These are phyloP conservation scores for Halcyon chelicuti DNA, from an alignment of 2,797 vertebrate species.

Conservation along the genomic window DNA sequence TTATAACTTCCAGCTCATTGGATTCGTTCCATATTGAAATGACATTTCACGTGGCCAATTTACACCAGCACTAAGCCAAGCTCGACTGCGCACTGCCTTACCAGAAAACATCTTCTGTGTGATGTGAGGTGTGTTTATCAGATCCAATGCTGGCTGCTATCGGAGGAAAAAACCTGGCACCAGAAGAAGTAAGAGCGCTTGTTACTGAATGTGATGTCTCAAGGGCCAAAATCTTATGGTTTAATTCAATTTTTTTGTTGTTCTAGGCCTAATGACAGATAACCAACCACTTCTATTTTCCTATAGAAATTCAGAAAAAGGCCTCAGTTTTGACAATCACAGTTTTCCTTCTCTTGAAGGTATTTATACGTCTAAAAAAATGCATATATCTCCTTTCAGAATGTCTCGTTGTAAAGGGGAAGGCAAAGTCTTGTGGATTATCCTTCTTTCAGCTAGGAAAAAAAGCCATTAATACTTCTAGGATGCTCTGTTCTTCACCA, in stretches of 20 bases:
- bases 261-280: neutral
- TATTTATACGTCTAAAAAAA: neutral
- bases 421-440: neutral
- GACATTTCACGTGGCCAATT: neutral
- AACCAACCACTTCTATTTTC: neutral
- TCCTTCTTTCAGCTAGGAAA: neutral
- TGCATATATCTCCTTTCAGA: neutral
- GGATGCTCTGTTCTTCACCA: neutral
- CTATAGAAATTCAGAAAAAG: neutral
- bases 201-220: neutral
- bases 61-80: neutral
- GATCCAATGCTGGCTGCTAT: neutral
- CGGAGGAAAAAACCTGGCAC: neutral
- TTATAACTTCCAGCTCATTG: neutral
- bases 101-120: neutral
- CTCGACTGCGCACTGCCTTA: neutral
- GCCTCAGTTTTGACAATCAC: neutral
- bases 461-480: neutral
- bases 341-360: neutral
- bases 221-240: neutral
- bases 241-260: neutral
- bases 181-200: neutral
- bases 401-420: neutral
- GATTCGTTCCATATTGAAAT: neutral
- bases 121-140: neutral